A percentile compares a stretch with the other conserved stretches of the same genome.
phyloP scores from a whole-genome alignment of 2,888 invertebrate species.

The Drosophila robusta region DNA sequence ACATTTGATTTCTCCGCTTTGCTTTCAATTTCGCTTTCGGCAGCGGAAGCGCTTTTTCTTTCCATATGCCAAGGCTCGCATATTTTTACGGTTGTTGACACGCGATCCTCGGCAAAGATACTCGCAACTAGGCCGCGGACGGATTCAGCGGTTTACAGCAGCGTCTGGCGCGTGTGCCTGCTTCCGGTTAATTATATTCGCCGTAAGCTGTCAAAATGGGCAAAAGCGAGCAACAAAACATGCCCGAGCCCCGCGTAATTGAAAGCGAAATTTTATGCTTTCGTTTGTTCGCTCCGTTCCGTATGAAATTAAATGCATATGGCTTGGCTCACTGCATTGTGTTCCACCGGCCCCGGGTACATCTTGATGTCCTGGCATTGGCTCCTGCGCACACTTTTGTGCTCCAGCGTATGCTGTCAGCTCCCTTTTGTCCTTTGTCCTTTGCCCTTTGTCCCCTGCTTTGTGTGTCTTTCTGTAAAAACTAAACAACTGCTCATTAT shows the following conservation, averaged over 20 bases:
- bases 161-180: slow-evolving; percentile 84
- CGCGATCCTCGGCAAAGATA: slow-evolving; percentile 64
- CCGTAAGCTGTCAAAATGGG: slow-evolving; percentile 65
- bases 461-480: slow-evolving; percentile 36
- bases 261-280: slow-evolving; percentile 81
- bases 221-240: slow-evolving; percentile 50
- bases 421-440: slow-evolving; percentile 38
- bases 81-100: slow-evolving; percentile 77
- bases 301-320: slow-evolving; percentile 75
- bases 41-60: slow-evolving; percentile 82
- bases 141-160: slow-evolving; percentile 47
- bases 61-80: slow-evolving; percentile 37
- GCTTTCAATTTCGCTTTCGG: slow-evolving; percentile 79
- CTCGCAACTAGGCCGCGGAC: background rate
- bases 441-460: slow-evolving; percentile 13
- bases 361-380: slow-evolving; percentile 18
- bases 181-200: slow-evolving; percentile 85
- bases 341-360: background rate
- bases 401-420: slow-evolving; percentile 61
- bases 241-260: slow-evolving; percentile 48
- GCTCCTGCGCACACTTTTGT: slow-evolving; percentile 35
- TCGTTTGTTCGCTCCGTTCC: slow-evolving; percentile 49
- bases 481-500: slow-evolving; percentile 78
- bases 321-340: slow-evolving; percentile 41
- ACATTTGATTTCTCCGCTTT: slow-evolving; percentile 74